Evolutionary conservation across 2,113 vertebrate species (phyloP), one percentile per base, ranked within the genome.

Genomic region (Elephantulus edwardii): DNA sequence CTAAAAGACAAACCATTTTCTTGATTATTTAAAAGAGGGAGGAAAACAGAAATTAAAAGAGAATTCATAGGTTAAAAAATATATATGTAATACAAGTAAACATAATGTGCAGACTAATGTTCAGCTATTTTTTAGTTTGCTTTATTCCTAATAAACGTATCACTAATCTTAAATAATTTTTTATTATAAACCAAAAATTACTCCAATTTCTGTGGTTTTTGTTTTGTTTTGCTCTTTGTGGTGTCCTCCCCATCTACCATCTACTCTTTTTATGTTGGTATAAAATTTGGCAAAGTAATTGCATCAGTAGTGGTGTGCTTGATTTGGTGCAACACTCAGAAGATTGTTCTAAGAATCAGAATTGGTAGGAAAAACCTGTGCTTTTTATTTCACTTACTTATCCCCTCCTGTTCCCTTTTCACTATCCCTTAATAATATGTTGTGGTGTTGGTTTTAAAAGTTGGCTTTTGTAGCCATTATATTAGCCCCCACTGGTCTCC

Each of bases 201-300:
- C 22, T 33, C 35, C 72, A 72, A 20, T 56, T 64, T 76, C 26
- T 66, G n/a, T 76, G 7, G 24, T 76, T 44, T 17, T 20, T 33
- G 44, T 66, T 22, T 28, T 35, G 58, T 24, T 26, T 60, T 60
- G 22, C 28, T 9, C 58, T 60, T n/a, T n/a, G n/a, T n/a, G n/a
- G n/a, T n/a, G n/a, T n/a, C n/a, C n/a, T n/a, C n/a, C n/a, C n/a
- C n/a, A n/a, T n/a, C n/a, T n/a, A 70, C 2, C n/a, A 17, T 38
- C 8, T 42, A 62, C n/a, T 86, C 30, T 71, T 42, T 50, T 7
- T 24, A 66, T 76, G 24, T 77, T 50, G 24, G 24, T 66, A 0
- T 1, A 86, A 46, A 26, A 93, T 40, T 92, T 83, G 80, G 24
- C 12, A 83, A 88, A 92, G 40, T 16, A 83, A 13, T 33, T 58